A percentile compares a stretch with the other conserved stretches of the same genome.
These are phyloP conservation scores for Trachelus stipa DNA, from an alignment of 2,888 invertebrate genomes.

Conservation along the genomic window DNA sequence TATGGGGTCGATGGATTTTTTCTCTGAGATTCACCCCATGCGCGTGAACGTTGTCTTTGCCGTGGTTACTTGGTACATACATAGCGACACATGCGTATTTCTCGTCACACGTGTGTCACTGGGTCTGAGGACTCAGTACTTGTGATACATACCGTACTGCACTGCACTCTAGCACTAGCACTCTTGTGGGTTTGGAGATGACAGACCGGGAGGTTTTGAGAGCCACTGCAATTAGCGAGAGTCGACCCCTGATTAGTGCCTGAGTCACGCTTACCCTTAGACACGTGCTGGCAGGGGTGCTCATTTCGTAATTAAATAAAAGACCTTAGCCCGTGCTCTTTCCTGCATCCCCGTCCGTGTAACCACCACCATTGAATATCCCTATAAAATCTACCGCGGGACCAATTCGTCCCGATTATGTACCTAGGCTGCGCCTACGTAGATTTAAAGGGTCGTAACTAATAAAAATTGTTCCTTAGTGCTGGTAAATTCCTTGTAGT, in stretches of 20 bases:
- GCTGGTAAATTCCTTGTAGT: not conserved
- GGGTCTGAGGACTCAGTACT: not conserved
- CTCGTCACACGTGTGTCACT: not conserved
- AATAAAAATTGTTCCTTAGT: not conserved
- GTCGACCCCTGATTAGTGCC: constrained; percentile 22
- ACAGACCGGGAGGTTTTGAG: not conserved
- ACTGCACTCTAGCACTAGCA: not conserved
- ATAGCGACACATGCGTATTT: not conserved
- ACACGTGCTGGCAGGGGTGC: constrained; percentile 23
- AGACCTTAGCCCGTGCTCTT: not conserved
- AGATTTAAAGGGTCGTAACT: not conserved
- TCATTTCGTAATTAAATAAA: constrained; percentile 18
- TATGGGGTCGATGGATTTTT: not conserved
- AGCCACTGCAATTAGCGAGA: constrained; percentile 22
- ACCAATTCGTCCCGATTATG: not conserved
- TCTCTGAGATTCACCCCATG: not conserved
- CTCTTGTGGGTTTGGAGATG: not conserved
- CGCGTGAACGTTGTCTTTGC: not conserved
- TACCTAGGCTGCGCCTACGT: not conserved
- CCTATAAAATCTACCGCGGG: not conserved
- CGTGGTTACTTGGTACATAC: not conserved
- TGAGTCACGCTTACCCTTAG: constrained; percentile 22
- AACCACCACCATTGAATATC: not conserved
- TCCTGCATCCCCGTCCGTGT: not conserved
- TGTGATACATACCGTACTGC: not conserved